Conservation (phyloP, 2,888 invertebrate genomes). For the Noctua comes region DNA sequence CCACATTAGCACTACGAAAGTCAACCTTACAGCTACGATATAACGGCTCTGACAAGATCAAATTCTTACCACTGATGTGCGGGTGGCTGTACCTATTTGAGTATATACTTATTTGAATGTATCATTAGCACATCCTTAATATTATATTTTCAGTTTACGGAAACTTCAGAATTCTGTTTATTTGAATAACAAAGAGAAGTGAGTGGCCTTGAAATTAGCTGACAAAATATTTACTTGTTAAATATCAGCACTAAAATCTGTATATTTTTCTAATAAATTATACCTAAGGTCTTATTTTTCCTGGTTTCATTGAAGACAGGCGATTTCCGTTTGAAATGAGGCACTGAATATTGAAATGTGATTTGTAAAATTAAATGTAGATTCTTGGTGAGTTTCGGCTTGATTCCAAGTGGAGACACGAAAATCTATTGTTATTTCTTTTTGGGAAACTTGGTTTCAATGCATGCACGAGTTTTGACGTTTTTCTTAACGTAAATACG, state of each 20-base stretch:
- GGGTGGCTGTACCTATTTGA: not conserved
- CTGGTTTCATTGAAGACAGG: not conserved
- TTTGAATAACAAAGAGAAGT: conserved; percentile 26
- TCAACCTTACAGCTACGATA: not conserved
- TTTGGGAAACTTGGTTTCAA: not conserved
- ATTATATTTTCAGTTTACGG: conserved; percentile 17
- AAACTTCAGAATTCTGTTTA: conserved; percentile 17
- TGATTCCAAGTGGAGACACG: not conserved
- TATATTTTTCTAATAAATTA: conserved; percentile 17
- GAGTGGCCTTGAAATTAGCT: conserved; percentile 23
- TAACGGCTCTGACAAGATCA: not conserved
- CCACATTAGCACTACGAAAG: not conserved
- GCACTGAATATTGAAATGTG: not conserved
- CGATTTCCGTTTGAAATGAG: not conserved
- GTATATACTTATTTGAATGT: conserved; percentile 10
- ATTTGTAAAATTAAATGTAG: not conserved
- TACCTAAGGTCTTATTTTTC: conserved; percentile 21
- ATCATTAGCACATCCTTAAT: not conserved
- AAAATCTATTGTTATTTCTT: not conserved
- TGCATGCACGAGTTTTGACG: not conserved
- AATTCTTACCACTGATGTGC: not conserved
- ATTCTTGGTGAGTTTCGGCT: not conserved
- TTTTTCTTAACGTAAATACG: no score
- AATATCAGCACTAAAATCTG: conserved; percentile 6
- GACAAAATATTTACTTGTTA: conserved; percentile 29